Evolutionary conservation across 2,113 vertebrate species (phyloP).

Genomic region (Myrmecobius fasciatus): DNA sequence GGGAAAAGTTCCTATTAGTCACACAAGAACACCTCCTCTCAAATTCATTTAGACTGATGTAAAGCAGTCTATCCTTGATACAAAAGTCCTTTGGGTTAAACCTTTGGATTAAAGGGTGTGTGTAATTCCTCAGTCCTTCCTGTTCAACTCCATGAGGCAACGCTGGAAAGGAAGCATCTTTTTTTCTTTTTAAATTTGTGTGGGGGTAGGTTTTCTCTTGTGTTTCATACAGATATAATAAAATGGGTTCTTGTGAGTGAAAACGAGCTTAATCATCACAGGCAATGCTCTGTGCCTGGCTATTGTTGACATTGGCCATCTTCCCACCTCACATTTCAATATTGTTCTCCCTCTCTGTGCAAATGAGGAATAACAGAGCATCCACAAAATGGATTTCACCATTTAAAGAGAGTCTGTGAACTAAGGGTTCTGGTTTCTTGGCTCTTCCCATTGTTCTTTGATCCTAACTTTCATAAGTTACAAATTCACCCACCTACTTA

Average conservation of each 20-base stretch:
- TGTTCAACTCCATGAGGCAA: background rate
- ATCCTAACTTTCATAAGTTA: constrained; percentile 39
- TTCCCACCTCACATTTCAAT: accelerated
- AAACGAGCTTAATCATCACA: background rate
- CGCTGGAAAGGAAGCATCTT: background rate
- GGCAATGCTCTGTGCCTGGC: background rate
- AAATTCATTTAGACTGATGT: constrained; percentile 23
- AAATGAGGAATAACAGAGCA: background rate
- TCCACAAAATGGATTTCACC: background rate
- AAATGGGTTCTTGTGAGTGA: background rate
- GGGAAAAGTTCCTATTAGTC: constrained; percentile 30
- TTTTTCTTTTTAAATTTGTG: background rate
- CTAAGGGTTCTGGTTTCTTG: accelerated
- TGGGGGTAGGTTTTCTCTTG: background rate
- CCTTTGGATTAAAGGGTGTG: background rate
- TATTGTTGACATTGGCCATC: accelerated
- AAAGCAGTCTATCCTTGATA: constrained; percentile 21
- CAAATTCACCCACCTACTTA: constrained; percentile 58
- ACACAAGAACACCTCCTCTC: constrained; percentile 32
- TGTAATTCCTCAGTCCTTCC: background rate
- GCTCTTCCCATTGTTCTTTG: constrained; percentile 30
- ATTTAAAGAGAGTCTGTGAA: background rate
- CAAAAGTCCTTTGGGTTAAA: background rate
- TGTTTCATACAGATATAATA: background rate
- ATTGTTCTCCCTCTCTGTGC: accelerated